phyloP scores from a whole-genome alignment of 2,113 vertebrate genomes.

The Entelurus aequoreus region DNA sequence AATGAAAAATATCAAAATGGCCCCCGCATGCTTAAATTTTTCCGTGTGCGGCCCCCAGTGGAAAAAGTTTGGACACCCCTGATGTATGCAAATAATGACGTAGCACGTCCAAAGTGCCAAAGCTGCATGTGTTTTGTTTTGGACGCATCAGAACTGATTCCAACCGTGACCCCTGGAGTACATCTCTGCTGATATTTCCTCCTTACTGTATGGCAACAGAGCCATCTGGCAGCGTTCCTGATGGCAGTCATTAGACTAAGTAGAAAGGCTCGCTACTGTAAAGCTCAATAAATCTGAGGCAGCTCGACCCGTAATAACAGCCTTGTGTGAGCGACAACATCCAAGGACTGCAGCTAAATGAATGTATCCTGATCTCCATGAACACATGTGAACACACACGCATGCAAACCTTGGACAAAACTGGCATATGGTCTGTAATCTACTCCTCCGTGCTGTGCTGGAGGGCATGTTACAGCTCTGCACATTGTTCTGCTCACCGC shows the following conservation, averaged over 20 bases:
- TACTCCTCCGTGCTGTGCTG: conserved; percentile 2
- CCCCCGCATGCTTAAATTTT: too few relatives aligned
- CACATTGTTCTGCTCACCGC: background rate
- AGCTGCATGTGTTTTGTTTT: background rate
- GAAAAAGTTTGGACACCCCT: too few relatives aligned
- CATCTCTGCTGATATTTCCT: conserved; percentile 17
- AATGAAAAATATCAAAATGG: too few relatives aligned
- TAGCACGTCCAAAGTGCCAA: background rate
- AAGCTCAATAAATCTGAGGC: conserved; percentile 55
- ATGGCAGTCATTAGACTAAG: conserved; percentile 61
- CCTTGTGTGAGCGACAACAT: conserved; percentile 26
- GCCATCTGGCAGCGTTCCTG: conserved; percentile 52
- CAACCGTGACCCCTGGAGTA: conserved; percentile 8
- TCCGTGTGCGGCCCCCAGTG: too few relatives aligned
- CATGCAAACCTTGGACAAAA: conserved; percentile 29
- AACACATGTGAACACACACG: conserved; percentile 18
- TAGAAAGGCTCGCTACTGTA: conserved; percentile 40
- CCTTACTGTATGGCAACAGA: conserved; percentile 23
- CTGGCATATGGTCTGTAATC: conserved; percentile 7
- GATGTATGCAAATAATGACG: background rate
- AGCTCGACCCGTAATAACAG: conserved; percentile 39
- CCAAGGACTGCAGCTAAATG: conserved; percentile 21
- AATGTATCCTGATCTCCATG: conserved; percentile 29
- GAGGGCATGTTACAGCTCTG: conserved; percentile 2
- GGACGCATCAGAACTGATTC: background rate